Percentiles rank a stretch among this genome's conserved stretches.
Conservation (phyloP, 2,797 vertebrate species). For the Allobates femoralis region DNA sequence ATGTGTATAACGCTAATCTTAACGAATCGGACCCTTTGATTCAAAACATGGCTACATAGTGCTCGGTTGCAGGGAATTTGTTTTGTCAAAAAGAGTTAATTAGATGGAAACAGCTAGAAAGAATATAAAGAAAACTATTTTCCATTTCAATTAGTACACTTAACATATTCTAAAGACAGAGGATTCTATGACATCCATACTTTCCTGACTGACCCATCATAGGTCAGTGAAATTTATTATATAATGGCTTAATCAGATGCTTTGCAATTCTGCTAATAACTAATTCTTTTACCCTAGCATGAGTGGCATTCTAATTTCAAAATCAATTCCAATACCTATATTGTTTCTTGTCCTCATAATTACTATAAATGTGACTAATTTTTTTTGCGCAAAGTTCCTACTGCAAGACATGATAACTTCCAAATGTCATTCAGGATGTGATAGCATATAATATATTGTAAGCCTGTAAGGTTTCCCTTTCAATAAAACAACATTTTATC, state of each 20-base stretch:
- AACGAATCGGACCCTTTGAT: background rate
- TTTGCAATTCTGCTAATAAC: background rate
- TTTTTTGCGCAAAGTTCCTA: background rate
- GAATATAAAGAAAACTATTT: background rate
- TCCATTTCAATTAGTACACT: background rate
- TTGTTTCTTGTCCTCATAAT: background rate
- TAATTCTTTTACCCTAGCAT: background rate
- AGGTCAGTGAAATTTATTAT: background rate
- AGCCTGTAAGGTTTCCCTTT: background rate
- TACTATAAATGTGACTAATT: background rate
- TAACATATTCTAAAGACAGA: background rate
- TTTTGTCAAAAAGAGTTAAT: background rate
- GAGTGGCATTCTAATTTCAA: background rate
- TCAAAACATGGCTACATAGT: background rate
- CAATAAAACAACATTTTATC: constrained; percentile 2
- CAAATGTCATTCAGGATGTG: background rate
- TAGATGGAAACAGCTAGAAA: background rate
- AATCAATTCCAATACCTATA: background rate
- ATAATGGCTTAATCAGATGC: background rate
- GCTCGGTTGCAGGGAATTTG: background rate
- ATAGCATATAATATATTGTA: background rate
- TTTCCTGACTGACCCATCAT: too few relatives aligned
- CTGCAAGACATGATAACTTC: background rate
- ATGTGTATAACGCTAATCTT: too few relatives aligned
- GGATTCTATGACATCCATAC: too few relatives aligned